Percentiles rank a stretch among this genome's conserved stretches.
Conservation (phyloP, 2,797 vertebrate species). For the Protonibea diacanthus region DNA sequence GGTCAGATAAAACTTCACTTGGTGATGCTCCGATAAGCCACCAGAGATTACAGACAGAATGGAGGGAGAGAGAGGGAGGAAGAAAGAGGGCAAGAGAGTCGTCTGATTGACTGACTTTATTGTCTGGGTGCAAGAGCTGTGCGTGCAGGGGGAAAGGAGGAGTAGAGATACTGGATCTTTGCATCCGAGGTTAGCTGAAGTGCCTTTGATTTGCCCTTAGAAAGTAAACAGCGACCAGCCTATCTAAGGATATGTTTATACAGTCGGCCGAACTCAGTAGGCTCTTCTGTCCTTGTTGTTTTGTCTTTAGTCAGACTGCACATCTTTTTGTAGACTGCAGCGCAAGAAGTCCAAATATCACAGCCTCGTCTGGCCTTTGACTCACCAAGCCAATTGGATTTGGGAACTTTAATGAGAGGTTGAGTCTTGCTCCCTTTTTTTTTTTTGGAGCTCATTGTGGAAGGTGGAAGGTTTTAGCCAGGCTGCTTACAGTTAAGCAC, state of each 20-base stretch:
- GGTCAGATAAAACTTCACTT: constrained; percentile 83
- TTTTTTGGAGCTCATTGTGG: constrained; percentile 50
- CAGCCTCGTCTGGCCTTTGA: constrained; percentile 72
- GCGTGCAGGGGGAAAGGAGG: constrained; percentile 25
- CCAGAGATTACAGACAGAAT: constrained; percentile 71
- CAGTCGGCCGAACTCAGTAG: constrained; percentile 66
- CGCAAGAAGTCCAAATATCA: constrained; percentile 69
- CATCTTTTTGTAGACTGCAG: constrained; percentile 58
- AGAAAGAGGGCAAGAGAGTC: constrained; percentile 31
- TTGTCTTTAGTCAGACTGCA: constrained; percentile 66
- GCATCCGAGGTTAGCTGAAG: constrained; percentile 49
- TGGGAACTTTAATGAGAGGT: constrained; percentile 74
- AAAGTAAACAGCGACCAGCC: constrained; percentile 70
- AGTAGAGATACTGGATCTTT: constrained; percentile 67
- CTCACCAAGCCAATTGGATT: constrained; percentile 75
- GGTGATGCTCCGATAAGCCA: constrained; percentile 82
- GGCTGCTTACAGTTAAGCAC: constrained; percentile 62
- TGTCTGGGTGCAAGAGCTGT: constrained; percentile 54
- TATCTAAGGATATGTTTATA: constrained; percentile 69
- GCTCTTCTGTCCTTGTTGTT: constrained; percentile 64
- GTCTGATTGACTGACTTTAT: constrained; percentile 73
- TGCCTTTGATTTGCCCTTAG: constrained; percentile 77
- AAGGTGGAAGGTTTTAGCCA: constrained; percentile 61
- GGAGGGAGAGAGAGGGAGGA: constrained; percentile 42
- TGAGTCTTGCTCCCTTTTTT: constrained; percentile 36